Percentiles rank a stretch among this genome's conserved stretches.
These are phyloP conservation scores for Scyliorhinus canicula DNA, from an alignment of 2,797 vertebrate species.

Conservation along the genomic window DNA sequence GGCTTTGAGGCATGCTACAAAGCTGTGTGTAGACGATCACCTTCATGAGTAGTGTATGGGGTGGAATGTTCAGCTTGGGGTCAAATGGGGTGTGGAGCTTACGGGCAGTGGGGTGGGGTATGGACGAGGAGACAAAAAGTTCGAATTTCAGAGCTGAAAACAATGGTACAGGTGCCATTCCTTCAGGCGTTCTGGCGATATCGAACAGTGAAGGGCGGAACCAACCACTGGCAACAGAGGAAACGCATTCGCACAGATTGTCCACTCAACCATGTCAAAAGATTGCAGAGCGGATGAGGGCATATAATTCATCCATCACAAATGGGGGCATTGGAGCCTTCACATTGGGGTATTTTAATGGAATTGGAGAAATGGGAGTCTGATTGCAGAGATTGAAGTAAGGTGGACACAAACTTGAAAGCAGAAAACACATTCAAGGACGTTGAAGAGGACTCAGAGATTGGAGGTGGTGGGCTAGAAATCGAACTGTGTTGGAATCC, in stretches of 20 bases:
- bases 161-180: background rate
- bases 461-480: background rate
- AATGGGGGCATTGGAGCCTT: background rate
- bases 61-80: background rate
- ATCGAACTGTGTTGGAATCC: background rate
- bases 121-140: background rate
- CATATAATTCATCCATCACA: background rate
- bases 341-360: background rate
- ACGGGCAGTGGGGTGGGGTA: background rate
- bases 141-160: background rate
- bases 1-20: background rate
- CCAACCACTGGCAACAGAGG: background rate
- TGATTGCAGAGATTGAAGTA: background rate
- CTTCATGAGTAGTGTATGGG: background rate
- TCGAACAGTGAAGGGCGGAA: background rate
- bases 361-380: background rate
- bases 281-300: background rate
- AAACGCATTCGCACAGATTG: background rate
- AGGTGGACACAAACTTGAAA: background rate
- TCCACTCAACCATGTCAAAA: background rate
- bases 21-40: background rate
- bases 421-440: background rate
- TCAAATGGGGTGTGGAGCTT: background rate
- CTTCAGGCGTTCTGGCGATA: background rate
- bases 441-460: background rate